Evolutionary conservation across 1,140 invertebrate species (phyloP).

Genomic region (Mesaphorura yosii): DNA sequence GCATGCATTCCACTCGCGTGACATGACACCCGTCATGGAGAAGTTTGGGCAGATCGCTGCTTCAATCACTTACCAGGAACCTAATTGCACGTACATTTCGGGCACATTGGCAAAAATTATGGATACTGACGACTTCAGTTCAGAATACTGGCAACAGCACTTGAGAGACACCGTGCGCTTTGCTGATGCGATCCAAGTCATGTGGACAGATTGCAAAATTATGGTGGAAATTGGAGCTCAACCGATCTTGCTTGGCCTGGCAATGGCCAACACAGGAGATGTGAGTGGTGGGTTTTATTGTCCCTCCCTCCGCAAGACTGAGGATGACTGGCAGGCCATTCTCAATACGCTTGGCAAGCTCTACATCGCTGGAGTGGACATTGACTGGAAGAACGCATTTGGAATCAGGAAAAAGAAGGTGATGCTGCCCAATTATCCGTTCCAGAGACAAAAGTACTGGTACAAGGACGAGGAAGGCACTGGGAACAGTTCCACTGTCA

Average conservation of each 20-base stretch:
- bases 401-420: background rate
- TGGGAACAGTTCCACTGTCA: background rate
- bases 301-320: conserved; percentile 14
- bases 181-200: background rate
- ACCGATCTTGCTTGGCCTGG: conserved; percentile 9
- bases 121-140: background rate
- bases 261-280: background rate
- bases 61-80: background rate
- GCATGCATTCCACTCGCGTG: conserved; percentile 11
- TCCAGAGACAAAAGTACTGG: conserved; percentile 16
- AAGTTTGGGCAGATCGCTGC: background rate
- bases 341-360: conserved; percentile 6
- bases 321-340: conserved; percentile 8
- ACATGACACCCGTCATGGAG: conserved; percentile 3
- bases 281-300: background rate
- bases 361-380: conserved; percentile 9
- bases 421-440: conserved; percentile 15
- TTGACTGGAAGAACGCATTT: conserved; percentile 10
- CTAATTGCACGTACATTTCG: conserved; percentile 5
- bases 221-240: conserved; percentile 15
- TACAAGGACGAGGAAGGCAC: conserved; percentile 1
- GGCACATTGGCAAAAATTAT: background rate
- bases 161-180: conserved; percentile 11
- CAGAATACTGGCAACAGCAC: conserved; percentile 11
- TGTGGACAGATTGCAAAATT: background rate